Base-by-base conservation (phyloP, 2,888 invertebrate genomes). In the Tetranychus piercei region DNA sequence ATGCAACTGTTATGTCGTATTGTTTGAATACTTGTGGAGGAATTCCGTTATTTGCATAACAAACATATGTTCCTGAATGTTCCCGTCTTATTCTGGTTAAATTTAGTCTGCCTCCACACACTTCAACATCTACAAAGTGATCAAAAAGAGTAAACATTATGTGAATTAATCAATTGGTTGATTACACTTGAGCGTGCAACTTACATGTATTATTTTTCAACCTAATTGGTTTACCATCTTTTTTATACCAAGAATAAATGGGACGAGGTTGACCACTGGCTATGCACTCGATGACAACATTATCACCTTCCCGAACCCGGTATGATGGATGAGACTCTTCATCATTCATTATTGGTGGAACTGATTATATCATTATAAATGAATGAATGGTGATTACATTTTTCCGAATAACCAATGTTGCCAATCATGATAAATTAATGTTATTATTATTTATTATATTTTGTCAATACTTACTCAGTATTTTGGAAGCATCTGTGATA, bases 301-400 rank as follows among this genome's bases (percentile, higher is more conserved):
- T 89, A 76, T 89, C 89, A 0, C 89, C 88, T 83, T 93, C 93
- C 55, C 87, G 86, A 1, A 91, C 90, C 74, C 90, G 86, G 73
- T 91, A 86, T 9, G 88, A 85, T 18, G 76, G 74, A 18, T 75
- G 65, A 9, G 76, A 72, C 11, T 80, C 83, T 34, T 83, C 81
- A 88, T 89, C 88, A 75, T 89, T 87, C 80, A 93, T 91, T 64
- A 90, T 88, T 55, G 93, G 92, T n/a, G 92, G 90, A 80, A 92
- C 88, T 64, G 92, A 86, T 71, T n/a, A 44, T 22, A 18, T n/a
- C 18, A 43, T 18, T 71, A 71, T 34, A n/a, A 20, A 71, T 65
- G 65, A 66, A 66, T 20, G 34, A 5, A 34, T 34, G 34, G 34
- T 34, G 34, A 34, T 34, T 34, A 34, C 34, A 65, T 65, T n/a